These are phyloP conservation scores for Oreochromis niloticus DNA, from an alignment of 2,113 vertebrate genomes.

Conservation along the genomic window DNA sequence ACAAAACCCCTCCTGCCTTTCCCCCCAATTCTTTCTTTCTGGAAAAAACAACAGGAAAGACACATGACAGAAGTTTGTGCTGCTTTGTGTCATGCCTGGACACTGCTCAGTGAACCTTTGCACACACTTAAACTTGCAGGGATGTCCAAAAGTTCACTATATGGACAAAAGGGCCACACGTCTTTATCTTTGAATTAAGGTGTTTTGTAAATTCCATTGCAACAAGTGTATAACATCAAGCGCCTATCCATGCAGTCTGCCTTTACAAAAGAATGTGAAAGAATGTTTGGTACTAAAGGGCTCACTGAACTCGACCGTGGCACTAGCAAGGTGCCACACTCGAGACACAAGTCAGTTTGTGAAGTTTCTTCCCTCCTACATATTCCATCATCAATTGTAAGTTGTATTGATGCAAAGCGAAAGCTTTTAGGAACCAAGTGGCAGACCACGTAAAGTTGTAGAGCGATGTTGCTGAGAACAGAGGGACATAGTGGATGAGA, in stretches of 20 bases:
- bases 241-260: neutral
- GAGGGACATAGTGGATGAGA: neutral
- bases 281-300: neutral
- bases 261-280: neutral
- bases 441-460: neutral
- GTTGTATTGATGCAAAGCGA: neutral
- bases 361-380: neutral
- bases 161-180: neutral
- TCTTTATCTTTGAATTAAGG: neutral
- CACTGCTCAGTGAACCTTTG: neutral
- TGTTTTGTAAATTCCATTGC: neutral
- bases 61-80: neutral
- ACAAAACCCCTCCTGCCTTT: slow-evolving; percentile 19
- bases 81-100: neutral
- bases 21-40: slow-evolving; percentile 8
- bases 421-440: neutral
- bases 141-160: neutral
- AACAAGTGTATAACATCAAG: neutral
- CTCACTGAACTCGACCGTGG: fast-evolving
- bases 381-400: neutral
- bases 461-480: neutral
- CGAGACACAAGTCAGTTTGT: neutral
- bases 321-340: too few relatives aligned
- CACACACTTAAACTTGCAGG: neutral
- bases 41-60: slow-evolving; percentile 18